A percentile compares a stretch with the other conserved stretches of the same genome.
Conservation (phyloP, 1,140 invertebrate species). For the Polyergus mexicanus region DNA sequence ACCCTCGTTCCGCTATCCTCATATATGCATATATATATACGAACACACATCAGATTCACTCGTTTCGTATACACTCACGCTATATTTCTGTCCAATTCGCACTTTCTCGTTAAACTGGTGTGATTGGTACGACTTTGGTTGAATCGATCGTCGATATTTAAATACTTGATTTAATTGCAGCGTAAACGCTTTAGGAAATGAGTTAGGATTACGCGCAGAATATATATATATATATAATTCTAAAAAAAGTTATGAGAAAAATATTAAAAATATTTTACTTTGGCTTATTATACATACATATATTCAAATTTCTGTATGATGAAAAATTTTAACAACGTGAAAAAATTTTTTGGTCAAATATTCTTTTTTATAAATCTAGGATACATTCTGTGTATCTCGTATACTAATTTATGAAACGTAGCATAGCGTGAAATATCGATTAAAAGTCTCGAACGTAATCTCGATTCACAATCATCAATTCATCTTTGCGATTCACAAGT, state of each 20-base stretch:
- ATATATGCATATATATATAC: no score
- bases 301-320: background rate
- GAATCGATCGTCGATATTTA: background rate
- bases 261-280: background rate
- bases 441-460: background rate
- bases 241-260: no score
- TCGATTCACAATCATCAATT: background rate
- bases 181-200: slow-evolving; percentile 17
- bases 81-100: slow-evolving; percentile 20
- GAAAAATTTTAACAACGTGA: slow-evolving; percentile 20
- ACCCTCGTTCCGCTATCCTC: background rate
- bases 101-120: slow-evolving; percentile 1
- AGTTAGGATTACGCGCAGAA: background rate
- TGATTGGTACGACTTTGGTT: slow-evolving; percentile 9
- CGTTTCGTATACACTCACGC: background rate
- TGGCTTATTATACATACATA: background rate
- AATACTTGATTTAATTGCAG: slow-evolving; percentile 27
- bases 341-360: background rate
- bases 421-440: background rate
- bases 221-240: background rate
- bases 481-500: background rate
- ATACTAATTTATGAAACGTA: background rate
- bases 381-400: background rate
- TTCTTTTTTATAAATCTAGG: background rate
- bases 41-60: background rate